Conservation (phyloP, 1,140 invertebrate species). For the Homalodisca vitripennis region DNA sequence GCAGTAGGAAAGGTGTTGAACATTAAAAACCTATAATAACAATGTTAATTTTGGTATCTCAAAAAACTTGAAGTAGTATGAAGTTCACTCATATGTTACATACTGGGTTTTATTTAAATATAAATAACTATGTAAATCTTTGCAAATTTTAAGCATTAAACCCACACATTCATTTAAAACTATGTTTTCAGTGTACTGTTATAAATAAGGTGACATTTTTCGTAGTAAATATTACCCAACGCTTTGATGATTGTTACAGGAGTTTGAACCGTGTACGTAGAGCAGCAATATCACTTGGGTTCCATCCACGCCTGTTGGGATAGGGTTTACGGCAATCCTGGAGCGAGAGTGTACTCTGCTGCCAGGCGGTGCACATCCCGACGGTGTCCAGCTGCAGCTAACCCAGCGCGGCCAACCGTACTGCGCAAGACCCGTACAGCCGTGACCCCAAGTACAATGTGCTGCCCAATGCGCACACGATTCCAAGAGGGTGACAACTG, state of each 20-base stretch:
- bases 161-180: too few species aligned
- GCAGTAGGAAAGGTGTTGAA: too few species aligned
- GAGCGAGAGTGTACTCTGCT: conserved; percentile 86
- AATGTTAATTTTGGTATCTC: too few species aligned
- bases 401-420: conserved; percentile 80
- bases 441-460: conserved; percentile 64
- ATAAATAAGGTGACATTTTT: too few species aligned
- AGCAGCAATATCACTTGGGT: conserved; percentile 87
- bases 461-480: conserved; percentile 52
- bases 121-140: too few species aligned
- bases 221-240: too few species aligned
- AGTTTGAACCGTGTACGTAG: conserved; percentile 79
- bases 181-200: too few species aligned
- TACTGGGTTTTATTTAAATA: too few species aligned
- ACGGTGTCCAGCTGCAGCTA: conserved; percentile 86
- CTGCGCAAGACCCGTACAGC: conserved; percentile 62
- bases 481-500: conserved; percentile 20
- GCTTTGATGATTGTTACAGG: conserved; percentile 59
- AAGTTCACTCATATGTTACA: too few species aligned
- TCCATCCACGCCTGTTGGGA: conserved; percentile 74
- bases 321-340: conserved; percentile 74
- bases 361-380: conserved; percentile 74
- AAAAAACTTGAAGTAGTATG: too few species aligned
- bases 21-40: too few species aligned
- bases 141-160: too few species aligned